These are phyloP conservation scores for Ricordea florida DNA, from an alignment of 92 coral and sea anemone genomes.

Conservation along the genomic window DNA sequence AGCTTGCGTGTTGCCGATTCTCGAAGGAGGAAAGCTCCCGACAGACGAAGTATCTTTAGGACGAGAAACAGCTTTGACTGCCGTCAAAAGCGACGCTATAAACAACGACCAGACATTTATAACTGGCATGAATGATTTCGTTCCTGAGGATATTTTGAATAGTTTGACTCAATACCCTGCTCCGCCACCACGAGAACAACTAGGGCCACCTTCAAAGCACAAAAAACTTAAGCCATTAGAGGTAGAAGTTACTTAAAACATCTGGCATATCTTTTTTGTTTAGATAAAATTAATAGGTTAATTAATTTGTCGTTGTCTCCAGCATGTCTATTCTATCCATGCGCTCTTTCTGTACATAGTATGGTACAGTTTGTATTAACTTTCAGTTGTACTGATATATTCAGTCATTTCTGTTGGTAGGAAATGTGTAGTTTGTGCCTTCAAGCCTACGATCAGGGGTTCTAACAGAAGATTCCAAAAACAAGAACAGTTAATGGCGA, in stretches of 20 bases:
- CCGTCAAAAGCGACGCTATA: constrained; percentile 21
- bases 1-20: constrained; percentile 88
- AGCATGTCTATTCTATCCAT: no score
- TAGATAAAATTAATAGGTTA: not conserved
- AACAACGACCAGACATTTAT: constrained; percentile 67
- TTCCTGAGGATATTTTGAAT: constrained; percentile 91
- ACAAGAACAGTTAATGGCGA: no score
- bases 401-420: no score
- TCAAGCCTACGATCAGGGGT: no score
- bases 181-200: constrained; percentile 90
- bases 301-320: constrained; percentile 2
- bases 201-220: constrained; percentile 88
- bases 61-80: constrained; percentile 15
- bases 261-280: not conserved
- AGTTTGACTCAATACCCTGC: constrained; percentile 89
- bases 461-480: no score
- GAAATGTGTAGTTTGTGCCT: no score
- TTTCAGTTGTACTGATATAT: no score
- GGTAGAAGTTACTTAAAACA: constrained; percentile 4
- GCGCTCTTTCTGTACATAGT: no score
- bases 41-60: constrained; percentile 52
- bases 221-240: constrained; percentile 78
- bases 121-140: constrained; percentile 83
- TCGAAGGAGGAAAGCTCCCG: constrained; percentile 67
- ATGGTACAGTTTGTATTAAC: no score